Evolutionary conservation across 2,113 vertebrate genomes (phyloP).

Genomic region (Lota lota): DNA sequence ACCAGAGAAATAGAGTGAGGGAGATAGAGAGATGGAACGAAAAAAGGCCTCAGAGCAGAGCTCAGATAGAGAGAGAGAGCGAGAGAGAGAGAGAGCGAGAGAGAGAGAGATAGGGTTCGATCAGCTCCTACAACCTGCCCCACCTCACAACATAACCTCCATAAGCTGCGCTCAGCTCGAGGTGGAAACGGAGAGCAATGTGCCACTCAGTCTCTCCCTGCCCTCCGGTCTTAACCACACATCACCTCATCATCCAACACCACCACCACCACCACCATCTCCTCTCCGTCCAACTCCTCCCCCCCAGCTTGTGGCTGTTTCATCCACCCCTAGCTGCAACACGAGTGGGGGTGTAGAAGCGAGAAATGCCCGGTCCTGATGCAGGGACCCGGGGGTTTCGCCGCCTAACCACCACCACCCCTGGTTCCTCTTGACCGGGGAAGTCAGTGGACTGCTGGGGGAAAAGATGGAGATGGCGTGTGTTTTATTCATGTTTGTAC

Average conservation of each 20-base stretch:
- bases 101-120: conserved; percentile 13
- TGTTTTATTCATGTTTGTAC: conserved; percentile 15
- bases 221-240: conserved; percentile 9
- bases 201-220: conserved; percentile 39
- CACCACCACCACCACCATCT: conserved; percentile 5
- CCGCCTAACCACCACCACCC: conserved; percentile 24
- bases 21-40: background rate
- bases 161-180: conserved; percentile 30
- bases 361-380: too few species aligned
- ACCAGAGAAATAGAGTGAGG: conserved; percentile 2
- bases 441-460: background rate
- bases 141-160: conserved; percentile 31
- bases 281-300: too few species aligned
- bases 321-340: conserved; percentile 57
- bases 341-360: too few species aligned
- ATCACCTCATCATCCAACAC: background rate
- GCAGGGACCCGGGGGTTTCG: too few species aligned
- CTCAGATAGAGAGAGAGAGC: conserved; percentile 6
- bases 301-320: conserved; percentile 59
- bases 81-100: background rate
- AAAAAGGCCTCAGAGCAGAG: conserved; percentile 4
- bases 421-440: conserved; percentile 17
- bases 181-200: conserved; percentile 34
- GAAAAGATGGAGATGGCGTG: conserved; percentile 21
- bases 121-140: background rate